Conservation (phyloP, 2,113 vertebrate species). For the Rana temporaria region DNA sequence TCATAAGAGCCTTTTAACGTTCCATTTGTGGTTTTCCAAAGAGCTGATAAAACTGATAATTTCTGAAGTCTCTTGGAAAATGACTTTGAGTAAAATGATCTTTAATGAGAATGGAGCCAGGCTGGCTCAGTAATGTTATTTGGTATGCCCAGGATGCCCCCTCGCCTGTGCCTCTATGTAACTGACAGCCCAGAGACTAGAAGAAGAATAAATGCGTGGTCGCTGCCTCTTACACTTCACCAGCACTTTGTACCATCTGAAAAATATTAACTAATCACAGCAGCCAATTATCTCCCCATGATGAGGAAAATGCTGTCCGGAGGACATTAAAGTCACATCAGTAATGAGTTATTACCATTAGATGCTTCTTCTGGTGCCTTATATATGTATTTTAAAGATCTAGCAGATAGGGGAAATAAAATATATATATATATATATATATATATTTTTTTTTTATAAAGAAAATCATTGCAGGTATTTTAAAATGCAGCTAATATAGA, state of each 20-base stretch:
- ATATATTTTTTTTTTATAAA: no score
- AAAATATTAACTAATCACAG: neutral
- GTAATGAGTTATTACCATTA: neutral
- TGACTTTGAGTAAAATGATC: slow-evolving; percentile 1
- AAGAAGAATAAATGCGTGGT: neutral
- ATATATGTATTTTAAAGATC: no score
- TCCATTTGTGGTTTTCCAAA: slow-evolving; percentile 1
- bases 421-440: no score
- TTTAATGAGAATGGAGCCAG: slow-evolving; percentile 26
- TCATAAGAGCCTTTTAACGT: neutral
- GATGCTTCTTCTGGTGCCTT: no score
- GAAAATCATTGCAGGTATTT: no score
- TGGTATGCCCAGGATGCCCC: neutral
- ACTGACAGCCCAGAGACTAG: neutral
- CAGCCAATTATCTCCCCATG: neutral
- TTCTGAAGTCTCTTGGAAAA: neutral
- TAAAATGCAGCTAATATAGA: no score
- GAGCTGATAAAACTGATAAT: slow-evolving; percentile 14
- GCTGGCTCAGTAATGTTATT: neutral
- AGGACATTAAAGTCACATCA: neutral
- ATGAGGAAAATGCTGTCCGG: neutral
- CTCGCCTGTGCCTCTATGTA: neutral
- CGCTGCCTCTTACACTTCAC: neutral
- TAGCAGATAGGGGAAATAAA: no score
- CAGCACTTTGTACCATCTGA: neutral